Evolutionary conservation across 1,140 invertebrate species (phyloP), one percentile per base, ranked within the genome.

Genomic region (Drosophila mojavensis): DNA sequence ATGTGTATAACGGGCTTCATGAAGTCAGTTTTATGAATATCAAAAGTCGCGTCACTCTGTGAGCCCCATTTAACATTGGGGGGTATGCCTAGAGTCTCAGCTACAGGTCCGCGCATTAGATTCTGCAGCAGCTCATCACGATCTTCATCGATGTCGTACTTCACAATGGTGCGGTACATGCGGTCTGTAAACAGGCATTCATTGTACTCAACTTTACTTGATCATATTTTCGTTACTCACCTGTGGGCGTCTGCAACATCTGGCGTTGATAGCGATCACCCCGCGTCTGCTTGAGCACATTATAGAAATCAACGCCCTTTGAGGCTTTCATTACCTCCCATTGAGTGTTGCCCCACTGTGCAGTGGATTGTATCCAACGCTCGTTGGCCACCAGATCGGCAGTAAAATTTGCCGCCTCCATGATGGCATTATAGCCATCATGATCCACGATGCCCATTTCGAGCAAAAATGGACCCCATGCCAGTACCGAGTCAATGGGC

Each of bases 1-100:
- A 95, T 94, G 58, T 95, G 90, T 30, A 95, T 94, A 5, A 96
- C 96, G 1, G 97, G 96, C 89, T 96, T 97, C 97, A 98, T 97
- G 78, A 98, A 98, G 89, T 98, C 97, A 26, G 73, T 94, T 11
- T 63, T 69, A 28, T 97, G 94, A 9, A 91, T 91, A n/a, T 91
- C 68, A 91, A 97, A 97, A 1, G 97, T 96, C 0, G 47, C 28
- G 4, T 70, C 67, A 11, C 94, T 94, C 80, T 95, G 94, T 1
- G 80, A 88, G 28, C 94, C 94, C 95, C 96, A 97, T 1, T 75
- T 89, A 0, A 95, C 94, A 58, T 94, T 92, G 0, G 92, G 79
- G 5, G 95, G 95, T 43, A 96, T 94, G 91, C 92, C 80, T 86
- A 97, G 93, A 13, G 94, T 94, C 60, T 94, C 71, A 70, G 94